These are phyloP conservation scores for Bradypodion ventrale DNA, from an alignment of 2,797 vertebrate species.

Conservation along the genomic window DNA sequence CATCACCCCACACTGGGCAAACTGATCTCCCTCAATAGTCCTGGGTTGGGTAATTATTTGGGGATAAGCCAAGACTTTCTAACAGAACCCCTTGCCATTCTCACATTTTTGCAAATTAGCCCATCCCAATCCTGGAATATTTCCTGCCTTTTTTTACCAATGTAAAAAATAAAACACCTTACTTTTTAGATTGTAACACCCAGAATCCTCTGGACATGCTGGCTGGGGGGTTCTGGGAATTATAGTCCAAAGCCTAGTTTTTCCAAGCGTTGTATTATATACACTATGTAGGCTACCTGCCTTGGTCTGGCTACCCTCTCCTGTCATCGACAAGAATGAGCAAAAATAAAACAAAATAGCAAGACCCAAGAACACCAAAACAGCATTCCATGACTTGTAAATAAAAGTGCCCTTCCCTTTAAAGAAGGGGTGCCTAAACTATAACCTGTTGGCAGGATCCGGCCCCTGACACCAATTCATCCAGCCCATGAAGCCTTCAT, in stretches of 20 bases:
- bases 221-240: too few species aligned
- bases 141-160: too few species aligned
- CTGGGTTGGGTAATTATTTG: background rate
- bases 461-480: too few species aligned
- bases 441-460: too few species aligned
- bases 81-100: background rate
- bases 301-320: background rate
- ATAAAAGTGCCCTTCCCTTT: rapidly evolving
- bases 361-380: background rate
- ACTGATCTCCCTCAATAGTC: background rate
- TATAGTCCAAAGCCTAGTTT: too few species aligned
- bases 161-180: too few species aligned
- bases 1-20: background rate
- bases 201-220: too few species aligned
- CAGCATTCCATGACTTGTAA: background rate
- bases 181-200: too few species aligned
- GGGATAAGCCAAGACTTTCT: background rate
- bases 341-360: too few species aligned
- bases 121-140: too few species aligned
- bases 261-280: too few species aligned
- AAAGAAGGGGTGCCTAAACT: rapidly evolving
- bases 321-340: background rate
- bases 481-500: too few species aligned
- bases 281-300: background rate
- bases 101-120: background rate